Conservation (phyloP, 2,113 vertebrate genomes). For the Cephalopholis sonnerati region DNA sequence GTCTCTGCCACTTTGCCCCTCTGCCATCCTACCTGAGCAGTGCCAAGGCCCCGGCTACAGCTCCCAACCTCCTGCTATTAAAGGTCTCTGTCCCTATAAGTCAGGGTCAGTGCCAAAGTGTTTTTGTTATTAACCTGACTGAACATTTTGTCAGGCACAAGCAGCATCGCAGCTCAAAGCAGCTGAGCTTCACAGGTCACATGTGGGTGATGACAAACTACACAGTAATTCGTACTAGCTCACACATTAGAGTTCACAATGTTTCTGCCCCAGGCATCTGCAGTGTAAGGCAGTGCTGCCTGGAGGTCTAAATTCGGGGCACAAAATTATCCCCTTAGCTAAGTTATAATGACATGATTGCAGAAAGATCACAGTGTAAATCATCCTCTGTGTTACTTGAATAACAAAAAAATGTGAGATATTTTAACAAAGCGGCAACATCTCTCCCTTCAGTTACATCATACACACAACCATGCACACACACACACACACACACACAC, state of each 20-base stretch:
- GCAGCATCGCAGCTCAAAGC: too few species aligned
- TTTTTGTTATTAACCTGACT: too few species aligned
- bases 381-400: background rate
- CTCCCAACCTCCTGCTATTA: too few species aligned
- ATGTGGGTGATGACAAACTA: background rate
- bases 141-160: too few species aligned
- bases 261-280: too few species aligned
- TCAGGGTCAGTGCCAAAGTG: too few species aligned
- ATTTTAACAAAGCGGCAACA: background rate
- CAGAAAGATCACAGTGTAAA: background rate
- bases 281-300: background rate
- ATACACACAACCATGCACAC: slow-evolving; percentile 3
- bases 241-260: background rate
- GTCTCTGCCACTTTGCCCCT: too few species aligned
- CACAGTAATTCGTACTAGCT: background rate
- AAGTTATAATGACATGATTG: background rate
- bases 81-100: too few species aligned
- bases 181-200: too few species aligned
- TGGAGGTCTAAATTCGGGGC: background rate
- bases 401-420: background rate
- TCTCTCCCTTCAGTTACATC: background rate
- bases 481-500: slow-evolving; percentile 2
- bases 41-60: too few species aligned
- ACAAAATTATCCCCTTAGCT: too few species aligned
- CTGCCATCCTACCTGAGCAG: too few species aligned